Evolutionary conservation across 2,888 invertebrate genomes (phyloP).

Genomic region (Platycheirus albimanus): DNA sequence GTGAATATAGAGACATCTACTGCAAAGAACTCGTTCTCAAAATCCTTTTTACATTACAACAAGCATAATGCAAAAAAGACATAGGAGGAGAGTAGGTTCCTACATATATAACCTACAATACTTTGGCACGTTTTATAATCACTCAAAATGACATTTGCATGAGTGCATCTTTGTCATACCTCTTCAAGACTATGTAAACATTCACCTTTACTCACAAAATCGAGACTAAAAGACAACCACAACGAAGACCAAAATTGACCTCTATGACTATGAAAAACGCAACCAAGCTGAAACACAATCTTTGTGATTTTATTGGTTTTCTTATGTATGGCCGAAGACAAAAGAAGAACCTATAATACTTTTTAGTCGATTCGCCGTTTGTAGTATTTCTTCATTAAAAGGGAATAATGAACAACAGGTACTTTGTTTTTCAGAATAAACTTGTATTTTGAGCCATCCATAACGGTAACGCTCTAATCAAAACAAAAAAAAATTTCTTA

Average conservation of each 20-base stretch:
- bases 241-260: constrained; percentile 10
- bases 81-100: too few relatives aligned
- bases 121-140: constrained; percentile 60
- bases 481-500: too few relatives aligned
- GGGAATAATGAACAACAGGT: too few relatives aligned
- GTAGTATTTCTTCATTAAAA: too few relatives aligned
- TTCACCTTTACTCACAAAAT: constrained; percentile 1
- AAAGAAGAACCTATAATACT: neutral
- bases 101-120: too few relatives aligned
- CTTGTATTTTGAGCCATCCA: too few relatives aligned
- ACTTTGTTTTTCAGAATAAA: too few relatives aligned
- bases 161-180: constrained; percentile 39
- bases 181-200: constrained; percentile 35
- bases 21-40: constrained; percentile 2
- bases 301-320: constrained; percentile 51
- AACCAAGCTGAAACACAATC: constrained; percentile 55
- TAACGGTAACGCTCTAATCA: too few relatives aligned
- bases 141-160: constrained; percentile 61
- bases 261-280: constrained; percentile 19
- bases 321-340: neutral
- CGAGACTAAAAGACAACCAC: constrained; percentile 1
- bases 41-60: constrained; percentile 3
- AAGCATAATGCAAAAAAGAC: too few relatives aligned
- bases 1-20: constrained; percentile 6
- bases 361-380: constrained; percentile 25